A percentile compares a stretch with the other conserved stretches of the same genome.
phyloP scores from a whole-genome alignment of 2,888 invertebrate species.

The Tenthredo distinguenda region DNA sequence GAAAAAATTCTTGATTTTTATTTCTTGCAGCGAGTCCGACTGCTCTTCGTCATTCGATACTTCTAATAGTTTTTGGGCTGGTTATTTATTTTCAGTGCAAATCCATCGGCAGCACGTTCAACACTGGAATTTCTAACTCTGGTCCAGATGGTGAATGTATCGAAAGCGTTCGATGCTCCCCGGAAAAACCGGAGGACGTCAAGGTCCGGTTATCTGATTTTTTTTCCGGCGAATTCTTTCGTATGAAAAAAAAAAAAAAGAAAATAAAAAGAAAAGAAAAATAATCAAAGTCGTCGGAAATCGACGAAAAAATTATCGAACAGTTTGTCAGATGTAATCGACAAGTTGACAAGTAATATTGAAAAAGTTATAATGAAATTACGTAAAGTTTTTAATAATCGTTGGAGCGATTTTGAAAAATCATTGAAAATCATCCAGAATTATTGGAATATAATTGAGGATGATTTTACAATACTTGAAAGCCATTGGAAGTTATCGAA shows the following conservation, averaged over 20 bases:
- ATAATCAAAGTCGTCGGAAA: too few species aligned
- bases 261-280: not conserved
- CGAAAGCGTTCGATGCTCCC: slow-evolving; percentile 50
- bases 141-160: slow-evolving; percentile 58
- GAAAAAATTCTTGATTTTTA: not conserved
- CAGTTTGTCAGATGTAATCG: not conserved
- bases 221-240: not conserved
- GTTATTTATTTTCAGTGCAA: slow-evolving; percentile 69
- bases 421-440: not conserved
- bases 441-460: not conserved
- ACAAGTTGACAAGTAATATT: not conserved
- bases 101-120: slow-evolving; percentile 49
- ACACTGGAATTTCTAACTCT: slow-evolving; percentile 52
- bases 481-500: not conserved
- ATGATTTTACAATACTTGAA: not conserved
- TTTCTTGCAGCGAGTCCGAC: not conserved
- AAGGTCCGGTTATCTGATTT: slow-evolving; percentile 60
- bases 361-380: not conserved
- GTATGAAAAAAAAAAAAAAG: not conserved
- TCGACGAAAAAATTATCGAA: not conserved
- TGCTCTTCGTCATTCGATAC: too few species aligned
- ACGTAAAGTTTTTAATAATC: not conserved
- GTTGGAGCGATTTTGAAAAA: not conserved
- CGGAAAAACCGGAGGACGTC: slow-evolving; percentile 62
- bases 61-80: slow-evolving; percentile 64